phyloP scores from a whole-genome alignment of 2,113 vertebrate genomes.

The Clarias gariepinus region DNA sequence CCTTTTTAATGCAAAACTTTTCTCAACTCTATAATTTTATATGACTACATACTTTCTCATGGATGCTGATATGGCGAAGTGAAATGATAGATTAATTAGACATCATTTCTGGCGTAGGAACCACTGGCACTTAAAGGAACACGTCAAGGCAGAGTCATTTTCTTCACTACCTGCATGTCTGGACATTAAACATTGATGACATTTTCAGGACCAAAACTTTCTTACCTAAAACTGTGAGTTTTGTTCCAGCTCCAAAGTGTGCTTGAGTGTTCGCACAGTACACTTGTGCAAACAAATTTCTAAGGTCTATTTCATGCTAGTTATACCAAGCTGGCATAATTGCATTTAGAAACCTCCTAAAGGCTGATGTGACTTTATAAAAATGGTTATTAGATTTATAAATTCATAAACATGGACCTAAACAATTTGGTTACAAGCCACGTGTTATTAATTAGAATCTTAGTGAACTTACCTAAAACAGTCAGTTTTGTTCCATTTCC shows the following conservation, averaged over 20 bases:
- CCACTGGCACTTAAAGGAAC: background rate
- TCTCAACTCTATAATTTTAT: background rate
- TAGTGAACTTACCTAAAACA: conserved; percentile 57
- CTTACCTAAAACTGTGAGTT: conserved; percentile 58
- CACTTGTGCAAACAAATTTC: conserved; percentile 17
- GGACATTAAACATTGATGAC: background rate
- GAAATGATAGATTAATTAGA: background rate
- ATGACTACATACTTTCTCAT: background rate
- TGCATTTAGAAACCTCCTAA: background rate
- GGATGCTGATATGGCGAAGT: background rate
- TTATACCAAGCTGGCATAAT: background rate
- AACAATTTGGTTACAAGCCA: background rate
- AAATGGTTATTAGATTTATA: background rate
- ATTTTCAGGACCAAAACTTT: background rate
- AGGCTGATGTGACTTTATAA: background rate
- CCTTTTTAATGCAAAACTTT: background rate
- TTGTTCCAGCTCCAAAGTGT: conserved; percentile 53
- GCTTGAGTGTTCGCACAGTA: conserved; percentile 54
- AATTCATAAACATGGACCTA: background rate
- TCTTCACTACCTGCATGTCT: background rate
- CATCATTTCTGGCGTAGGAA: background rate
- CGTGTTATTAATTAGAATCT: background rate
- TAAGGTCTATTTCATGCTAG: background rate
- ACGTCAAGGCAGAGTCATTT: background rate
- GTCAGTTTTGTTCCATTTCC: conserved; percentile 58